Evolutionary conservation across 64 coral and sea anemone genomes (phyloP), one percentile per base, ranked within the genome.

Genomic region (Cladopsammia gracilis): DNA sequence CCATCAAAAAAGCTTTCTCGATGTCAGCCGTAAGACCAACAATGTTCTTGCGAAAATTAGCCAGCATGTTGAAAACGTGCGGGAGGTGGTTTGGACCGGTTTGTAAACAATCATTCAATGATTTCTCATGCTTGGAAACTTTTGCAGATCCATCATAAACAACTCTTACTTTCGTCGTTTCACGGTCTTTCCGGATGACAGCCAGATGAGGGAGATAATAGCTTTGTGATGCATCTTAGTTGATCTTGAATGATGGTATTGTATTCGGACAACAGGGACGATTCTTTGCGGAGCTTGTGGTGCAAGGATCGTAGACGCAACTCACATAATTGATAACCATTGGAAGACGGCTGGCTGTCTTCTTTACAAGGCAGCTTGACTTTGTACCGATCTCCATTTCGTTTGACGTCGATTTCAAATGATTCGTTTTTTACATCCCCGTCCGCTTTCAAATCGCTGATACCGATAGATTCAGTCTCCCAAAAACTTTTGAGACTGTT

Each of bases 1-100:
- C 81, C 92, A 94, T 94, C 15, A 86, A 62, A 26, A 92, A 86
- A 6, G 90, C 72, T 80, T 92, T 92, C 64, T 86, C 59, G 61
- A 94, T 89, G 86, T 94, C 92, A 70, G 75, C 85, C 0, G 76
- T 88, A 5, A 93, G 3, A 11, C 82, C 59, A 16, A 87, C 25
- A 26, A 26, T 48, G 56, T 91, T 75, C 48, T 73, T 82, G 6
- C 81, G 14, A 70, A 85, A 75, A 22, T 71, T 84, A 23, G 64
- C 50, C 25, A 83, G 4, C 50, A 75, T 85, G 43, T 84, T 70
- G 22, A 83, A 92, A 5, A 83, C 14, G 77, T 62, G 47, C 14
- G 79, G 78, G 12, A 58, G 25, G 15, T 58, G 19, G 16, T 44
- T 73, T 83, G 60, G 73, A 20, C 77, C 77, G 25, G 34, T 90